Conservation (phyloP, 2,113 vertebrate species). For the Tragelaphus scriptus region DNA sequence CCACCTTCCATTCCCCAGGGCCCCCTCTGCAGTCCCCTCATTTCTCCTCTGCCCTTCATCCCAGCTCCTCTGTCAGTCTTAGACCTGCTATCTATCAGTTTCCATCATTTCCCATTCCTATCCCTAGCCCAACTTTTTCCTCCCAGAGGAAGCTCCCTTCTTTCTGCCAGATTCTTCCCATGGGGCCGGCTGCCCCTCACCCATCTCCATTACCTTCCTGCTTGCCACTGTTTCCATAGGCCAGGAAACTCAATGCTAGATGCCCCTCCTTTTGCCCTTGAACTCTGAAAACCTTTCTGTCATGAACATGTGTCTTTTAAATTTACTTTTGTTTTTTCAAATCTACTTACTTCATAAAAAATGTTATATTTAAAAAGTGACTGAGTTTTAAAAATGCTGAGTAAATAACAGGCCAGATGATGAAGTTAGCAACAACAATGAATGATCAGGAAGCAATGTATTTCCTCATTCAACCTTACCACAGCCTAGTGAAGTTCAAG, state of each 20-base stretch:
- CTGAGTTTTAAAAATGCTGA: background rate
- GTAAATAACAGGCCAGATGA: background rate
- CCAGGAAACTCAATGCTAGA: too few species aligned
- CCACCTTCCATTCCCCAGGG: background rate
- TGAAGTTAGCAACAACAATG: too few species aligned
- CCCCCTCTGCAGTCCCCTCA: background rate
- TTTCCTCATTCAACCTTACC: background rate
- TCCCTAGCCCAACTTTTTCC: background rate
- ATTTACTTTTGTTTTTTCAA: background rate
- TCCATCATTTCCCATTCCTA: background rate
- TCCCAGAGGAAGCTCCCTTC: background rate
- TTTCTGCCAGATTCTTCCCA: background rate
- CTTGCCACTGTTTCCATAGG: background rate
- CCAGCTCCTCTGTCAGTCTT: too few species aligned
- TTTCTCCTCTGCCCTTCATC: background rate
- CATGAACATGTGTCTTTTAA: background rate
- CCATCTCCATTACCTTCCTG: background rate
- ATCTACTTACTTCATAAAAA: background rate
- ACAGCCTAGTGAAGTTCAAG: background rate
- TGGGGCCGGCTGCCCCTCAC: accelerated
- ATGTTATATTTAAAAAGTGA: background rate
- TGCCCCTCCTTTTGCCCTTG: background rate
- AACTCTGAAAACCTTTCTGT: background rate
- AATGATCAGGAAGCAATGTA: background rate
- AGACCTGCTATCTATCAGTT: too few species aligned